phyloP scores from a whole-genome alignment of 2,113 vertebrate species.

The Phalacrocorax pelagicus region DNA sequence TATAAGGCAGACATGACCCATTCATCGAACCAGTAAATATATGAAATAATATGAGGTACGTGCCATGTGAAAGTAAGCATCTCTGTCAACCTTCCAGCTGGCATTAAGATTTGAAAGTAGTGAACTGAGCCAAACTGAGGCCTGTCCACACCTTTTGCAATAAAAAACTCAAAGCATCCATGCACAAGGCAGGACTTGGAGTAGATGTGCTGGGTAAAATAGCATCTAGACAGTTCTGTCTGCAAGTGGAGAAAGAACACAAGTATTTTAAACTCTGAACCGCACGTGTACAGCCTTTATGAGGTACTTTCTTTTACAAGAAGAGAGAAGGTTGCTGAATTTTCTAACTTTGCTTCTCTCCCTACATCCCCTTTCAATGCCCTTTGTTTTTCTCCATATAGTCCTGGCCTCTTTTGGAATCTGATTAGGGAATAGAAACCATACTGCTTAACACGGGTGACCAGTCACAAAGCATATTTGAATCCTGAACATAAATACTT shows the following conservation, averaged over 20 bases:
- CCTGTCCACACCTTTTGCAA: background rate
- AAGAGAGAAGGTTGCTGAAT: background rate
- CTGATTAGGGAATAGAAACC: background rate
- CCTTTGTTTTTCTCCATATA: background rate
- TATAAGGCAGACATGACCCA: background rate
- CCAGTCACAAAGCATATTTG: background rate
- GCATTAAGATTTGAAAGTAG: background rate
- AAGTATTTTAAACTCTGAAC: background rate
- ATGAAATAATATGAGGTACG: background rate
- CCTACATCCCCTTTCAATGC: background rate
- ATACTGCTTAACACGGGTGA: background rate
- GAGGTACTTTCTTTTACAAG: background rate
- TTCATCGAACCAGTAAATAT: background rate
- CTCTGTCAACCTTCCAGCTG: background rate
- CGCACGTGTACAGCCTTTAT: background rate
- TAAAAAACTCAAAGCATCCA: background rate
- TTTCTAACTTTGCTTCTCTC: background rate
- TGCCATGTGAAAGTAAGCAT: background rate
- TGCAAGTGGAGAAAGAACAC: fast-evolving
- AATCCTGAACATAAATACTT: background rate
- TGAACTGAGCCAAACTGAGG: background rate
- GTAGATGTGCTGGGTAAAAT: background rate
- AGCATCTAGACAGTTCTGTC: background rate
- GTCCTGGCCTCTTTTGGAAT: background rate
- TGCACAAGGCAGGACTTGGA: background rate